Conservation (phyloP, 1,140 invertebrate genomes). For the Pogonomyrmex barbatus region DNA sequence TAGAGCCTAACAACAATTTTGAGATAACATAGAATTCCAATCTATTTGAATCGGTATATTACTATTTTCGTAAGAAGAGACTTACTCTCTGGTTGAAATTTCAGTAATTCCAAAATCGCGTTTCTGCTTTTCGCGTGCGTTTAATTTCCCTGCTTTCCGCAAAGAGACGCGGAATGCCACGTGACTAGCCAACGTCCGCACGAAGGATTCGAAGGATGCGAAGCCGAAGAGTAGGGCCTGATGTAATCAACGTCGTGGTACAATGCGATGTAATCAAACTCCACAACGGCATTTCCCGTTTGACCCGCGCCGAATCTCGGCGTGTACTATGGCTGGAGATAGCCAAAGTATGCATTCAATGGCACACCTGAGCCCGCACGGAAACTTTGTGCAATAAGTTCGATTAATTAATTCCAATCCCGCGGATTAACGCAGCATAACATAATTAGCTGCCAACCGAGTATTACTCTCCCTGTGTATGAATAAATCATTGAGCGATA, state of each 20-base stretch:
- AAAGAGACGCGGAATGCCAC: slow-evolving; percentile 29
- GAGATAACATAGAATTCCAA: too few relatives aligned
- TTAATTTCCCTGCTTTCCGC: slow-evolving; percentile 13
- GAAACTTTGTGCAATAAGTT: slow-evolving; percentile 60
- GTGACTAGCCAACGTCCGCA: slow-evolving; percentile 14
- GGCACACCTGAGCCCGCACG: slow-evolving; percentile 45
- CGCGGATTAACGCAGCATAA: slow-evolving; percentile 46
- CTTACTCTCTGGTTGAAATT: neutral
- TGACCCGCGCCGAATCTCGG: slow-evolving; percentile 27
- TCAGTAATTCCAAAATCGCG: neutral
- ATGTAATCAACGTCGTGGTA: slow-evolving; percentile 50
- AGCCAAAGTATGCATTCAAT: slow-evolving; percentile 58
- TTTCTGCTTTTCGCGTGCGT: neutral
- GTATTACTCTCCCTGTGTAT: slow-evolving; percentile 32
- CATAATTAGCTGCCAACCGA: slow-evolving; percentile 52
- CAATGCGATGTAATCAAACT: slow-evolving; percentile 52
- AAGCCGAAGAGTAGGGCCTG: slow-evolving; percentile 5
- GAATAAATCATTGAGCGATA: slow-evolving; percentile 47
- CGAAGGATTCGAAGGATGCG: slow-evolving; percentile 47
- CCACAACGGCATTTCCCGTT: slow-evolving; percentile 50
- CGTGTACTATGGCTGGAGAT: slow-evolving; percentile 30
- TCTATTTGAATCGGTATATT: too few relatives aligned
- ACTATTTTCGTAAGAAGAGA: too few relatives aligned
- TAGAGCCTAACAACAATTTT: too few relatives aligned
- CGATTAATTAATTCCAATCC: slow-evolving; percentile 60